Base-by-base conservation (phyloP, 2,113 vertebrate genomes). In the Nothoprocta pentlandii region DNA sequence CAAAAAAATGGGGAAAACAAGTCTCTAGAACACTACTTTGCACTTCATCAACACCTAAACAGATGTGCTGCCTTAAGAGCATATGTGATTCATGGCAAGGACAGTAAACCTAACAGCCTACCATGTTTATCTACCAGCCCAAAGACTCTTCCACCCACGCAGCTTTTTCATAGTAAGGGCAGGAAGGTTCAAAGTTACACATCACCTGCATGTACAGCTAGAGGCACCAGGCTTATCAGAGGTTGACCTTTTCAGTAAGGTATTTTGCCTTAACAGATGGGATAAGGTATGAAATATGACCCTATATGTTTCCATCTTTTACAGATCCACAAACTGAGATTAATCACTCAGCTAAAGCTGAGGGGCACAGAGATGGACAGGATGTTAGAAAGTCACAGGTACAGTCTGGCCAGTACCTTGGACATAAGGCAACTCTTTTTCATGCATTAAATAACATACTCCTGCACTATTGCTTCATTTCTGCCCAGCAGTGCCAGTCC, bases 1-100 rank as follows among this genome's bases (percentile, higher is more conserved):
- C 90, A 87, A 51, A 71, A 44, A 44, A 89, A 36, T 41, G 78
- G 70, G 74, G 87, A 68, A 82, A 30, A 78, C 90, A 90, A 96
- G 90, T 92, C 66, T 56, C 94, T 53, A 58, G 30, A 58, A 54
- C 10, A 16, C 51, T 41, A 34, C 76, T 85, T 85, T 86, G 93
- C 87, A 94, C 82, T 77, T 89, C 88, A 86, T 7, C 71, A 90
- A 76, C 59, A 78, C 64, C 39, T 87, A 83, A 49, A 64, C 67
- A 69, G 58, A 83, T 90, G 71, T 59, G 28, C 85, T 30, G 49
- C 28, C 70, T 74, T 53, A 39, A 36, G 34, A 26, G 28, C 20
- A 68, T 7, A 10, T 59, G 7, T 23, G 25, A 56, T 73, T 53
- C 34, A n/a, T 3, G 34, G 23, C 73, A 54, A 88, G 66, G 64